These are phyloP conservation scores for Odontocolon sp. DNA, from an alignment of 2,888 invertebrate genomes.

Conservation along the genomic window DNA sequence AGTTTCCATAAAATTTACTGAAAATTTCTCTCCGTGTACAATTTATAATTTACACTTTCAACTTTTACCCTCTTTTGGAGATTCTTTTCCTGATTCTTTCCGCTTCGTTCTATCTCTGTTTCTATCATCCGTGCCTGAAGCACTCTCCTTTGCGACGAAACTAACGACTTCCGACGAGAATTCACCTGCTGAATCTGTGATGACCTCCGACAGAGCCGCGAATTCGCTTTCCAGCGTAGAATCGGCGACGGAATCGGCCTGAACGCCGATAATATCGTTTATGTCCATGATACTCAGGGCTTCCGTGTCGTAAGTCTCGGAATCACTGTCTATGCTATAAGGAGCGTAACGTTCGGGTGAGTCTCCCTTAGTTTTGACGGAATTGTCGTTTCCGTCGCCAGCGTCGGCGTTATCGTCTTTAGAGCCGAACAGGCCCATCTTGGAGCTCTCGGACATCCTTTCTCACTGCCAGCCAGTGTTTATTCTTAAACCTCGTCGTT, in stretches of 20 bases:
- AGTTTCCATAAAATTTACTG: not conserved
- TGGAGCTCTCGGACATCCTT: slow-evolving; percentile 73
- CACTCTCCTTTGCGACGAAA: not conserved
- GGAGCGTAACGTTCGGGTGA: slow-evolving; percentile 68
- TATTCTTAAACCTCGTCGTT: slow-evolving; percentile 37
- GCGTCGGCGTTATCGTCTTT: slow-evolving; percentile 66
- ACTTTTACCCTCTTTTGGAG: slow-evolving; percentile 14
- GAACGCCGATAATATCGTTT: slow-evolving; percentile 74
- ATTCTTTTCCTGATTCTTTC: slow-evolving; percentile 2
- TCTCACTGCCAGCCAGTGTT: slow-evolving; percentile 50
- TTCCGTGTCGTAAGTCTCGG: slow-evolving; percentile 73
- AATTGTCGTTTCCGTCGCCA: slow-evolving; percentile 26
- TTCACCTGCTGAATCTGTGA: slow-evolving; percentile 69
- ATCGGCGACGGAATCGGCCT: slow-evolving; percentile 69
- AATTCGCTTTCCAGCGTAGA: slow-evolving; percentile 77
- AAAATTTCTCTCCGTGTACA: not conserved
- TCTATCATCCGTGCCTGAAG: not conserved
- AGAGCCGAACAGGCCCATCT: slow-evolving; percentile 76
- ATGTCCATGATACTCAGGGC: slow-evolving; percentile 76
- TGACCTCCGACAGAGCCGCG: slow-evolving; percentile 76
- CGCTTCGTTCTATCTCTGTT: not conserved
- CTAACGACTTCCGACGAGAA: slow-evolving; percentile 3
- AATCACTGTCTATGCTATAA: slow-evolving; percentile 72
- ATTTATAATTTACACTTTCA: not conserved
- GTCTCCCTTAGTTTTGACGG: slow-evolving; percentile 55